Conservation (phyloP, 2,888 invertebrate genomes). For the Drosophila flavopinicola region DNA sequence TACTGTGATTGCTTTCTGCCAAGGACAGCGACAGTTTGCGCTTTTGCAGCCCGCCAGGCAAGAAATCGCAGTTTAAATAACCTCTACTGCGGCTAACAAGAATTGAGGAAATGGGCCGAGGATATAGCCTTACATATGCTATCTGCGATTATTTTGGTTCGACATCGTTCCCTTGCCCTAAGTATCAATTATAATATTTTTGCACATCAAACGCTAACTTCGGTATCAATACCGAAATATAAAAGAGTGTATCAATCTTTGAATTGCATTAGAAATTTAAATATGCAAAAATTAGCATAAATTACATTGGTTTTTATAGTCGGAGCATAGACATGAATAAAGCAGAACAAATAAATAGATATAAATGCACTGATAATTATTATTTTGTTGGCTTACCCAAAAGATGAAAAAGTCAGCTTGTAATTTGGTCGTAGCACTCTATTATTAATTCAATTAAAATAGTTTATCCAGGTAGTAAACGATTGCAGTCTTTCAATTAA, state of each 20-base stretch:
- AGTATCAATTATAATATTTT: constrained; percentile 13
- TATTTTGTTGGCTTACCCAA: constrained; percentile 7
- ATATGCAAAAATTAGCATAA: too few relatives aligned
- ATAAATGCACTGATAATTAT: too few relatives aligned
- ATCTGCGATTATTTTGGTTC: constrained; percentile 9
- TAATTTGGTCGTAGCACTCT: not conserved
- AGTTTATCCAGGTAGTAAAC: too few relatives aligned
- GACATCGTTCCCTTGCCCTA: constrained; percentile 5
- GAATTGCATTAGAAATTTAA: too few relatives aligned
- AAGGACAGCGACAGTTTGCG: constrained; percentile 36
- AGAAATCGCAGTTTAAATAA: constrained; percentile 58
- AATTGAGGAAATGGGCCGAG: not conserved
- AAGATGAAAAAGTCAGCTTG: not conserved
- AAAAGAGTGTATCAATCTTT: not conserved
- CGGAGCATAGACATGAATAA: too few relatives aligned
- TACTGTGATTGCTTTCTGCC: constrained; percentile 36
- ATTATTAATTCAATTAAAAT: not conserved
- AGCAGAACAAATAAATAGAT: too few relatives aligned
- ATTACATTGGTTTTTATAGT: too few relatives aligned
- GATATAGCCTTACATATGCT: constrained; percentile 30
- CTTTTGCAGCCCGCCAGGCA: constrained; percentile 29
- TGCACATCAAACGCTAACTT: not conserved
- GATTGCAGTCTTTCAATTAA: not conserved
- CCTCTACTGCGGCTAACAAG: constrained; percentile 20
- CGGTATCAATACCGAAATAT: too few relatives aligned